Conservation (phyloP, 2,797 vertebrate species). For the Semotilus atromaculatus region DNA sequence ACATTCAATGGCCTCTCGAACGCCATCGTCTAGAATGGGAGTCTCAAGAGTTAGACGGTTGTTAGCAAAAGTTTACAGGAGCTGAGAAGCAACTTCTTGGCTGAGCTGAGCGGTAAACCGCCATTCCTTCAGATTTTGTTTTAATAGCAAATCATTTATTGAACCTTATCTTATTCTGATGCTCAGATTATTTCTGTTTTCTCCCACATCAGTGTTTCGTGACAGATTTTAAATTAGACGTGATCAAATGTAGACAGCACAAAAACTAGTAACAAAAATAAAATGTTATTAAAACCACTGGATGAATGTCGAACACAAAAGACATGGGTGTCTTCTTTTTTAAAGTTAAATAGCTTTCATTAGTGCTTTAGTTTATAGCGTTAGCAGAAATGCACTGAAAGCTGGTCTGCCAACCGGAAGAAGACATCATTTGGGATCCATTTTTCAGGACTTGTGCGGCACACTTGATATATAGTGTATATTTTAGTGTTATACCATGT, state of each 20-base stretch:
- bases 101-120: neutral
- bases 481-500: neutral
- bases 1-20: slow-evolving; percentile 75
- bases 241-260: neutral
- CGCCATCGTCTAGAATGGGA: slow-evolving; percentile 59
- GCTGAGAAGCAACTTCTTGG: slow-evolving; percentile 44
- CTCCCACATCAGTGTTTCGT: neutral
- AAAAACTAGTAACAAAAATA: neutral
- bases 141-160: neutral
- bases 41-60: slow-evolving; percentile 57
- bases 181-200: neutral
- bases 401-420: no score
- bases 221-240: neutral
- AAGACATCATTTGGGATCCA: no score
- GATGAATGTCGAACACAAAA: neutral
- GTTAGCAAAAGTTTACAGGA: slow-evolving; percentile 59
- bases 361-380: neutral
- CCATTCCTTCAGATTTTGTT: neutral
- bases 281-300: neutral
- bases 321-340: neutral
- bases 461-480: neutral
- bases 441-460: no score
- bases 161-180: neutral
- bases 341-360: neutral
- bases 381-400: no score